Evolutionary conservation across 2,888 invertebrate species (phyloP).

Genomic region (Lasioglossum villosulum): DNA sequence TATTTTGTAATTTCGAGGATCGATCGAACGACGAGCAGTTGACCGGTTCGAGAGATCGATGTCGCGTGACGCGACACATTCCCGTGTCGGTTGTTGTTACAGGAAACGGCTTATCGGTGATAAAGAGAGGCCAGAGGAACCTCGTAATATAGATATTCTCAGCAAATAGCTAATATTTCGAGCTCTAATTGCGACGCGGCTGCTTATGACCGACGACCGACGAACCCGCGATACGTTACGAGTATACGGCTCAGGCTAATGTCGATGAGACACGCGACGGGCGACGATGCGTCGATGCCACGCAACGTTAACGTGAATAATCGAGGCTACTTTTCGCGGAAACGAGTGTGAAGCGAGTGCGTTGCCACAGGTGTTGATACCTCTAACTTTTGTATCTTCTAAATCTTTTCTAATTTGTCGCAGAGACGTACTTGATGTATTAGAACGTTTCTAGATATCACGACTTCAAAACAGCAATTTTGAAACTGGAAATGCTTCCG

Average conservation of each 20-base stretch:
- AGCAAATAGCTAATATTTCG: not conserved
- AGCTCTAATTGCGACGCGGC: not conserved
- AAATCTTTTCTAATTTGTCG: not conserved
- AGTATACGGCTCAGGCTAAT: not conserved
- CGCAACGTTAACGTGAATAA: not conserved
- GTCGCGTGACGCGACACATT: conserved; percentile 8
- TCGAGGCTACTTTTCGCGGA: not conserved
- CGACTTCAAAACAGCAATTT: too few relatives aligned
- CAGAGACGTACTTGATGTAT: not conserved
- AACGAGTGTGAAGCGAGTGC: not conserved
- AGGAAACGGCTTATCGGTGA: not conserved
- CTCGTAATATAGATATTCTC: not conserved
- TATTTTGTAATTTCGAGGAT: not conserved
- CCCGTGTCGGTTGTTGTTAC: not conserved
- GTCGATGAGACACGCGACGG: not conserved
- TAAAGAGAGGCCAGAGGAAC: not conserved
- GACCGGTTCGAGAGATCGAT: not conserved
- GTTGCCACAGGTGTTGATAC: not conserved
- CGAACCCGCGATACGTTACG: not conserved
- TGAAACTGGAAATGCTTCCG: too few relatives aligned
- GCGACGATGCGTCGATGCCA: not conserved
- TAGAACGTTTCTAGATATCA: not conserved
- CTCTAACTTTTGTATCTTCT: not conserved
- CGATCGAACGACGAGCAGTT: not conserved
- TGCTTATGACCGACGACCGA: not conserved